Percentiles rank a stretch among this genome's conserved stretches.
These are phyloP conservation scores for Lapara coniferarum DNA, from an alignment of 2,888 invertebrate genomes.

Conservation along the genomic window DNA sequence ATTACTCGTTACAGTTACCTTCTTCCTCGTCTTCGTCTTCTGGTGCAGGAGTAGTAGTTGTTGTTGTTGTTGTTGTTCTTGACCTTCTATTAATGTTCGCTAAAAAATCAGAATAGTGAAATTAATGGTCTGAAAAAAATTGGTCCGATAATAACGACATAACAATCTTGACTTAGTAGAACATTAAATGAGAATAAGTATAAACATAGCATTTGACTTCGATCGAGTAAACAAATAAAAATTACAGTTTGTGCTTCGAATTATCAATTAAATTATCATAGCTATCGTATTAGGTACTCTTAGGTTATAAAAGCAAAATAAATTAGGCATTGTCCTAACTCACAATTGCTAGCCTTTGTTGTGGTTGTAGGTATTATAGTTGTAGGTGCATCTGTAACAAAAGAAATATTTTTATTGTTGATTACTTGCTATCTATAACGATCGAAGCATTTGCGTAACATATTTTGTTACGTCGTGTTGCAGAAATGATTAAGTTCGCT, in stretches of 20 bases:
- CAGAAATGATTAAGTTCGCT: no score
- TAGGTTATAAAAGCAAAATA: neutral
- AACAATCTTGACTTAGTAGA: no score
- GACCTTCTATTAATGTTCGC: neutral
- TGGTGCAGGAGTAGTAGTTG: neutral
- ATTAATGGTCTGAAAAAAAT: neutral
- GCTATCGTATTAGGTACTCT: neutral
- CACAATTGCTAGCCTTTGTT: neutral
- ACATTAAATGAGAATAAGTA: no score
- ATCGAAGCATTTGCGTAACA: no score
- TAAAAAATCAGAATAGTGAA: neutral
- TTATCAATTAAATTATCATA: no score
- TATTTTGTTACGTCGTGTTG: no score
- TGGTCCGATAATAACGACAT: neutral
- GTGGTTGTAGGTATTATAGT: slow-evolving; percentile 1
- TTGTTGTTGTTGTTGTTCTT: neutral
- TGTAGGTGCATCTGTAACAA: neutral
- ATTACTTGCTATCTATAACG: no score
- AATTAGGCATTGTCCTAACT: neutral
- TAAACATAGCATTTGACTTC: no score
- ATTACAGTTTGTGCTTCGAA: no score
- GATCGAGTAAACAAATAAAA: no score
- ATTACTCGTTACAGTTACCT: neutral
- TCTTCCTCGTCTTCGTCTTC: neutral
- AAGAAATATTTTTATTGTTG: neutral